phyloP scores from a whole-genome alignment of 2,113 vertebrate genomes.

The Psilopogon haemacephalus region DNA sequence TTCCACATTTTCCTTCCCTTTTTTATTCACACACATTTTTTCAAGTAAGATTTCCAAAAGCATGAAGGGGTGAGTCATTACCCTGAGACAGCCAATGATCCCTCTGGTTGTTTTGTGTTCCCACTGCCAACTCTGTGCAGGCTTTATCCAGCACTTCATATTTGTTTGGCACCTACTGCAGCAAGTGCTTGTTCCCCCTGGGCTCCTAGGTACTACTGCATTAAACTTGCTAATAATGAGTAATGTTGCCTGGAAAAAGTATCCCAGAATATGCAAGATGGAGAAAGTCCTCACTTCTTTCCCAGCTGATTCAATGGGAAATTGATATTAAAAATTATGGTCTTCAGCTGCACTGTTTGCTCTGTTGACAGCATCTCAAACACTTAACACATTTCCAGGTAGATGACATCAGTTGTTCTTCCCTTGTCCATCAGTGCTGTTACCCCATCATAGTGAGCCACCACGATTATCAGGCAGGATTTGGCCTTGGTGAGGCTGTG shows the following conservation, averaged over 20 bases:
- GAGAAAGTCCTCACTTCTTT: neutral
- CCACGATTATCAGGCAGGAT: too few relatives aligned
- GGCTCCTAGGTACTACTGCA: neutral
- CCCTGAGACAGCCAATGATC: neutral
- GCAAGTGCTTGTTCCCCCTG: accelerated
- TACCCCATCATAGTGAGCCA: too few relatives aligned
- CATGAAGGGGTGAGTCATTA: neutral
- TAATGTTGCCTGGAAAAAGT: neutral
- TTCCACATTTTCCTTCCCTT: neutral
- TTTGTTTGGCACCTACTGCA: neutral
- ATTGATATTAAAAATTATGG: neutral
- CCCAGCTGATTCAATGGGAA: neutral
- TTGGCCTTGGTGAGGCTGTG: too few relatives aligned
- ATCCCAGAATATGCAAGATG: neutral
- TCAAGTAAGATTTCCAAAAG: neutral
- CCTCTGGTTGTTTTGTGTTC: neutral
- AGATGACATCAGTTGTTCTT: too few relatives aligned
- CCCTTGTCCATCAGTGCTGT: too few relatives aligned
- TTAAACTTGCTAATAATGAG: neutral
- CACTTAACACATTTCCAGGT: too few relatives aligned
- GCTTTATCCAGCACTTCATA: neutral
- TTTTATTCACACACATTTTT: neutral
- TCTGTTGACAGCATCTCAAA: neutral
- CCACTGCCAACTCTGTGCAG: neutral
- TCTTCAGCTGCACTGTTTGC: neutral